Evolutionary conservation across 1,140 invertebrate genomes (phyloP).

Genomic region (Andricus grossulariae): DNA sequence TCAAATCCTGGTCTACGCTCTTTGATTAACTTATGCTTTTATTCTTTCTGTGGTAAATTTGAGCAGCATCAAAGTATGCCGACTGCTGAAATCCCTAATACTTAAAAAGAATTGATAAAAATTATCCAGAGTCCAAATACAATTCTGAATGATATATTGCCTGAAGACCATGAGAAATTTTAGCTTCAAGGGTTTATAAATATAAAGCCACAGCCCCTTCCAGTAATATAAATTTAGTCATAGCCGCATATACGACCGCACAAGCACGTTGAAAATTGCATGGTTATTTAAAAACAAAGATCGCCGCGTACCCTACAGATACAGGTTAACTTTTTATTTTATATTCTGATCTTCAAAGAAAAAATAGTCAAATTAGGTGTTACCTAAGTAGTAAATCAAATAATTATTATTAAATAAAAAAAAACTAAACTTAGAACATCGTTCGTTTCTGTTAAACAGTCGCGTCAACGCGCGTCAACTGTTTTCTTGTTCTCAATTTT

Average conservation of each 20-base stretch:
- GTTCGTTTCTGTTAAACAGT: too few species aligned
- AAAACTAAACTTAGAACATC: too few species aligned
- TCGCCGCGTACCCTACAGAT: too few species aligned
- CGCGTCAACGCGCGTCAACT: too few species aligned
- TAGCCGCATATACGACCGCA: too few species aligned
- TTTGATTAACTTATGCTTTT: conserved; percentile 60
- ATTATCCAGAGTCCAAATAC: conserved; percentile 36
- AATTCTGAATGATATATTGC: conserved; percentile 37
- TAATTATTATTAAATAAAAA: too few species aligned
- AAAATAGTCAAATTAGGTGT: too few species aligned
- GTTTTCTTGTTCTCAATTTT: too few species aligned
- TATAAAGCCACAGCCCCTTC: conserved; percentile 12
- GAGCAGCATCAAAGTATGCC: conserved; percentile 45
- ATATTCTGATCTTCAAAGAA: too few species aligned
- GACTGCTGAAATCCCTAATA: conserved; percentile 44
- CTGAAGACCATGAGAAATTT: conserved; percentile 45
- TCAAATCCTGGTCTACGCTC: conserved; percentile 60
- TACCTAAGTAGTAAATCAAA: too few species aligned
- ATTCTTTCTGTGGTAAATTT: conserved; percentile 64
- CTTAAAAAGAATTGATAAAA: conserved; percentile 39
- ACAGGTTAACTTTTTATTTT: too few species aligned
- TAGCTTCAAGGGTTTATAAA: conserved; percentile 48
- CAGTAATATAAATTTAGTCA: conserved; percentile 55
- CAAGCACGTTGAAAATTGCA: conserved; percentile 48
- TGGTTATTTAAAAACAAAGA: too few species aligned